These are phyloP conservation scores for Propsilocerus akamusi DNA, from an alignment of 1,140 invertebrate species.

Conservation along the genomic window DNA sequence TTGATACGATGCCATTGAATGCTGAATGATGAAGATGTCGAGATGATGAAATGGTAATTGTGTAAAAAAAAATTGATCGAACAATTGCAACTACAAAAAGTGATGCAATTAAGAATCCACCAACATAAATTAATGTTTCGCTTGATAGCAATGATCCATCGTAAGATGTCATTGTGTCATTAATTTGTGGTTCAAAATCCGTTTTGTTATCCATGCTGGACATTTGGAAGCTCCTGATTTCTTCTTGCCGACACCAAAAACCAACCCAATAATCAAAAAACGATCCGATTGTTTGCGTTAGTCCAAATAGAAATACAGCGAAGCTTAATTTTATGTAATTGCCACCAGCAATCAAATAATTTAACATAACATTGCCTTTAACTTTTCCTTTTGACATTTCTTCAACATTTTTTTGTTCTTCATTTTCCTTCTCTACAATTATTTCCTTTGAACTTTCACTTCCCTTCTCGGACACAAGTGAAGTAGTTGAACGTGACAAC, in stretches of 20 bases:
- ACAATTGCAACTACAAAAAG: conserved; percentile 25
- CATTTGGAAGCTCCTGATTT: not conserved
- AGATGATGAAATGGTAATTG: not conserved
- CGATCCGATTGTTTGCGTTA: conserved; percentile 26
- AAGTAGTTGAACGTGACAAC: not conserved
- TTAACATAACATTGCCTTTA: conserved; percentile 8
- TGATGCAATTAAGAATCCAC: conserved; percentile 25
- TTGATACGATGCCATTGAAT: conserved; percentile 5
- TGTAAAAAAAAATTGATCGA: conserved; percentile 5
- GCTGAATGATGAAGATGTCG: conserved; percentile 6
- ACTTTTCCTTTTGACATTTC: conserved; percentile 8
- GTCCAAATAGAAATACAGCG: conserved; percentile 22
- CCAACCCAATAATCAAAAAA: conserved; percentile 40
- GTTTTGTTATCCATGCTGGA: not conserved
- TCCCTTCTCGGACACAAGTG: not conserved
- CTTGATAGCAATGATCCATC: conserved; percentile 6
- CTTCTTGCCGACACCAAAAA: conserved; percentile 24
- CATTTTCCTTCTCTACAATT: not conserved
- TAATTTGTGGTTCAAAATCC: not conserved
- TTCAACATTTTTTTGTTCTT: conserved; percentile 5
- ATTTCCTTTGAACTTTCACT: not conserved
- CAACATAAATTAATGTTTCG: conserved; percentile 27
- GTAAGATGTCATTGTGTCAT: not conserved
- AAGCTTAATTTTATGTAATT: conserved; percentile 19
- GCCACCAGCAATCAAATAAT: conserved; percentile 15